phyloP scores from a whole-genome alignment of 2,113 vertebrate genomes.

The Malurus cyaneus region DNA sequence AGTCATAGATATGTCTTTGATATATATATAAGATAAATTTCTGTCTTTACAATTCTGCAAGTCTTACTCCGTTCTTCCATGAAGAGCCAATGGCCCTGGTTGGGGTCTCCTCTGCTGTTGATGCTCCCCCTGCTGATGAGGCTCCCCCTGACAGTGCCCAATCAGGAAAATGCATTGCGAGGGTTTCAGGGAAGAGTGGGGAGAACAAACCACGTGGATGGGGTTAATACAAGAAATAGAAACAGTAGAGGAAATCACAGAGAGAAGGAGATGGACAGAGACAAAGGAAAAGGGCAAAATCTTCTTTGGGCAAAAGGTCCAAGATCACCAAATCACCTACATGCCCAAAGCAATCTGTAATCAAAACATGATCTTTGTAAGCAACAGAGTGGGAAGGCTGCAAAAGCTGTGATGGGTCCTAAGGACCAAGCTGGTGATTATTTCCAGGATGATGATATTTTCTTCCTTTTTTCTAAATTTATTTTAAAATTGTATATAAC shows the following conservation, averaged over 20 bases:
- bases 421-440: not conserved
- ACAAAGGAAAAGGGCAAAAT: not conserved
- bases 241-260: not conserved
- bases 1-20: not conserved
- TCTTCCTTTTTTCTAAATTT: not conserved
- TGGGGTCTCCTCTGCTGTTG: not conserved
- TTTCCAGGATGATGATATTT: not conserved
- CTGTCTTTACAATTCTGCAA: not conserved
- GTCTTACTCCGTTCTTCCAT: not conserved
- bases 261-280: not conserved
- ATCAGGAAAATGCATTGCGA: not conserved
- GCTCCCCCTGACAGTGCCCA: not conserved
- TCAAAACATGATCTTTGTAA: not conserved
- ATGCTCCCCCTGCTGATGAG: constrained; percentile 22
- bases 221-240: not conserved
- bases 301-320: not conserved
- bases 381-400: not conserved
- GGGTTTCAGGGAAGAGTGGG: not conserved
- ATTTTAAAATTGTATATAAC: not conserved
- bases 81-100: not conserved
- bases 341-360: not conserved
- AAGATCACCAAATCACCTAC: not conserved
- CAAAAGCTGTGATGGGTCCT: not conserved
- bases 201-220: not conserved
- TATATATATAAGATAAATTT: not conserved